Conservation (phyloP, 2,113 vertebrate species). For the Cichladusa arquata region DNA sequence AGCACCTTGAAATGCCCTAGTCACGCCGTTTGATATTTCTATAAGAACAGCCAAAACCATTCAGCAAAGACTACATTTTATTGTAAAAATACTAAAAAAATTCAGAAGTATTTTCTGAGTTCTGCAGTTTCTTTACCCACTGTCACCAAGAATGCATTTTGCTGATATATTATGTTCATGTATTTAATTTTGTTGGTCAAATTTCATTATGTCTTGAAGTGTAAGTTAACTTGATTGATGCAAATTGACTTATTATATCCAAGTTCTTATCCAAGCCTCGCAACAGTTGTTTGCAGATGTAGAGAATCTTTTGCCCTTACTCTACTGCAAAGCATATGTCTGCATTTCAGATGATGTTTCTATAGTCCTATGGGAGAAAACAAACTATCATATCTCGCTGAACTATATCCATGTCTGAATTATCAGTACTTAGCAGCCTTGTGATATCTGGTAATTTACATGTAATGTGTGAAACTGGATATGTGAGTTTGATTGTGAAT, state of each 20-base stretch:
- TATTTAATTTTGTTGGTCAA: constrained; percentile 45
- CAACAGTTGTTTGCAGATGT: neutral
- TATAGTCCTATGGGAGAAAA: neutral
- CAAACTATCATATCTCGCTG: neutral
- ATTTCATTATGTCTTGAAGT: constrained; percentile 41
- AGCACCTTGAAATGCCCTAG: neutral
- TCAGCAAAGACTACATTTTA: neutral
- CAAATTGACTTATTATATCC: constrained; percentile 22
- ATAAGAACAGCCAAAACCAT: neutral
- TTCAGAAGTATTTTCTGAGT: neutral
- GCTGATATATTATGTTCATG: neutral
- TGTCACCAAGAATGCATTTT: neutral
- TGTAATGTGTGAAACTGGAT: neutral
- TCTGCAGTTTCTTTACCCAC: neutral
- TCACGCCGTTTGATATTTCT: neutral
- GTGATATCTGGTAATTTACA: neutral
- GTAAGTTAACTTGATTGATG: constrained; percentile 26
- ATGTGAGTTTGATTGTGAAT: neutral
- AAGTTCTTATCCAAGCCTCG: neutral
- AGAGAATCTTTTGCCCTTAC: neutral
- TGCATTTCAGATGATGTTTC: neutral
- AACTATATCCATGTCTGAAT: neutral
- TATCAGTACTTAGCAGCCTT: neutral
- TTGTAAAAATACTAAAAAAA: neutral
- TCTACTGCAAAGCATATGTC: neutral